Conservation (phyloP, 2,888 invertebrate genomes). For the Miltochrista miniata region DNA sequence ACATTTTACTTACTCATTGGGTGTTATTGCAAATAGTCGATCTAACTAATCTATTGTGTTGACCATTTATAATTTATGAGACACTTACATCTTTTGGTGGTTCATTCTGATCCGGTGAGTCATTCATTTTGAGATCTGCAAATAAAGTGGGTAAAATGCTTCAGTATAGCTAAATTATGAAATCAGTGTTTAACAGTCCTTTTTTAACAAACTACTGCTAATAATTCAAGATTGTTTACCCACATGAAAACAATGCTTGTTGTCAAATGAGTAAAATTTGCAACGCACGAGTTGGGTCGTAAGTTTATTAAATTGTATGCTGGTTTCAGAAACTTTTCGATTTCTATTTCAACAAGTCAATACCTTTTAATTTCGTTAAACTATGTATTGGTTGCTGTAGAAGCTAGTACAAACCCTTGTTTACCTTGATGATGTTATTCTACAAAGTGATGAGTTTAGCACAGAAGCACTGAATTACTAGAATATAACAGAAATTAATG, state of each 20-base stretch:
- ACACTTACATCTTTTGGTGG: constrained; percentile 71
- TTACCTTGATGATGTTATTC: constrained; percentile 51
- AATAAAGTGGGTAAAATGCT: constrained; percentile 6
- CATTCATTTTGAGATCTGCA: constrained; percentile 63
- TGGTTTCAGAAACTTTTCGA: background rate
- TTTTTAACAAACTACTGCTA: background rate
- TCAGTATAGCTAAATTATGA: background rate
- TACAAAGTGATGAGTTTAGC: constrained; percentile 5
- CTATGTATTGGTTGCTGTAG: too few relatives aligned
- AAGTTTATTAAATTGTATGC: too few relatives aligned
- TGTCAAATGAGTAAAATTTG: background rate
- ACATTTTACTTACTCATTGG: too few relatives aligned
- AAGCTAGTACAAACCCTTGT: constrained; percentile 45
- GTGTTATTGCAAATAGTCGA: too few relatives aligned
- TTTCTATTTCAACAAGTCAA: background rate
- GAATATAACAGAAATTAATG: too few relatives aligned
- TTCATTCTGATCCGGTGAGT: constrained; percentile 71
- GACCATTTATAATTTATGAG: too few relatives aligned
- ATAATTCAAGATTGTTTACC: constrained; percentile 49
- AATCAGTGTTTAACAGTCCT: too few relatives aligned
- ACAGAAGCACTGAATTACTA: background rate
- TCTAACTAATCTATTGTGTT: too few relatives aligned
- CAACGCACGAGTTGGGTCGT: too few relatives aligned
- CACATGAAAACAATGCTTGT: constrained; percentile 28
- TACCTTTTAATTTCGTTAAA: too few relatives aligned